Conservation (phyloP, 1,140 invertebrate species). For the Leptinotarsa lineolata region DNA sequence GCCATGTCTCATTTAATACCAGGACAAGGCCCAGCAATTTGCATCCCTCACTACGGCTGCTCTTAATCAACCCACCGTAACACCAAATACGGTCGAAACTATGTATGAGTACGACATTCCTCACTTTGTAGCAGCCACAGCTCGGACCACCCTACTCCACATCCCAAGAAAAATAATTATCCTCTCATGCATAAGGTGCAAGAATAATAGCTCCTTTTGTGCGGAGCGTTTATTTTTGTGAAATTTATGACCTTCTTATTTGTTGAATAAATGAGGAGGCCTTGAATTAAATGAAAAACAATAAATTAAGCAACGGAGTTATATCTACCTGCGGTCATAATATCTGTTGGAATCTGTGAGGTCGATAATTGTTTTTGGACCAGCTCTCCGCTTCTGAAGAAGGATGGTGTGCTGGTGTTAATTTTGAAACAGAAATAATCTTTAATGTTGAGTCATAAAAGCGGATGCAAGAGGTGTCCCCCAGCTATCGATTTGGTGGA, state of each 20-base stretch:
- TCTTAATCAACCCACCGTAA: background rate
- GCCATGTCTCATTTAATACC: no score
- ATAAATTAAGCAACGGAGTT: slow-evolving; percentile 26
- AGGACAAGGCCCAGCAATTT: no score
- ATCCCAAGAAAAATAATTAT: slow-evolving; percentile 13
- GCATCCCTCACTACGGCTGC: background rate
- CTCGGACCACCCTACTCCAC: slow-evolving; percentile 5
- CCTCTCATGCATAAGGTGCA: slow-evolving; percentile 15
- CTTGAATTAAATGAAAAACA: slow-evolving; percentile 30
- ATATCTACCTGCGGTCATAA: slow-evolving; percentile 13
- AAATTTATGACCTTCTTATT: slow-evolving; percentile 28
- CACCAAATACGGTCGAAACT: background rate
- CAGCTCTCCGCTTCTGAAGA: slow-evolving; percentile 20
- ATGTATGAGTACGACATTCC: background rate
- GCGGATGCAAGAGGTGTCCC: slow-evolving; percentile 4
- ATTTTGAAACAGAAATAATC: slow-evolving; percentile 20
- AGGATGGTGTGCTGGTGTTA: slow-evolving; percentile 21
- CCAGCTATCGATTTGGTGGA: background rate
- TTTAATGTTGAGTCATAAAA: slow-evolving; percentile 24
- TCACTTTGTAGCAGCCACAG: background rate
- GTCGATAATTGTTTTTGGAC: slow-evolving; percentile 24
- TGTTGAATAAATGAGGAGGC: slow-evolving; percentile 28
- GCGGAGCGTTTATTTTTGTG: slow-evolving; percentile 26
- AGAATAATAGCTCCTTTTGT: slow-evolving; percentile 17
- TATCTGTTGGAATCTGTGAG: slow-evolving; percentile 26